These are phyloP conservation scores for Tromatobia lineatoria DNA, from an alignment of 2,888 invertebrate species.

Conservation along the genomic window DNA sequence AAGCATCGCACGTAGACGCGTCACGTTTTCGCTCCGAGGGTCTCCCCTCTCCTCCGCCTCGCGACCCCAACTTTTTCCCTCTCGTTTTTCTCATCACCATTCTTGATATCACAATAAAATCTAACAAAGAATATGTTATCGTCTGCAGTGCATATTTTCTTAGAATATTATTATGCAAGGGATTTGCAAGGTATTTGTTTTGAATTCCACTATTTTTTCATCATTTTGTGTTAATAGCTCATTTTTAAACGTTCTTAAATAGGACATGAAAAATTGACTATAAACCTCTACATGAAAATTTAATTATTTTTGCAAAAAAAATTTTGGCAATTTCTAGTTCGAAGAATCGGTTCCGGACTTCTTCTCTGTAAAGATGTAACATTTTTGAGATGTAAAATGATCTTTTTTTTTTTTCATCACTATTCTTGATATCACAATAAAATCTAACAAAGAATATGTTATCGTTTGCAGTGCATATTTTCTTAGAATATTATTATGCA, in stretches of 20 bases:
- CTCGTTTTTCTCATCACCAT: slow-evolving; percentile 26
- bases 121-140: slow-evolving; percentile 14
- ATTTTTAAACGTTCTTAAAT: no score
- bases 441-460: slow-evolving; percentile 14
- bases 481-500: background rate
- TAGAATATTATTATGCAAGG: background rate
- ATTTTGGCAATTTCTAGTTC: no score
- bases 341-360: no score
- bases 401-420: slow-evolving; percentile 1
- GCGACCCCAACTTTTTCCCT: slow-evolving; percentile 18
- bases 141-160: background rate
- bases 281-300: no score
- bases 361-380: no score
- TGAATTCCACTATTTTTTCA: no score
- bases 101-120: slow-evolving; percentile 25
- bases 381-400: no score
- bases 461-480: background rate
- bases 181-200: background rate
- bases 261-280: no score
- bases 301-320: no score
- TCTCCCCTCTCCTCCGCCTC: background rate
- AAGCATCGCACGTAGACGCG: slow-evolving; percentile 30
- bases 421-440: slow-evolving; percentile 21
- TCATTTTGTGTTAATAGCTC: no score
- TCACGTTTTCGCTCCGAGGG: slow-evolving; percentile 18